Conservation (phyloP, 2,888 invertebrate genomes). For the Drosophila conformis region DNA sequence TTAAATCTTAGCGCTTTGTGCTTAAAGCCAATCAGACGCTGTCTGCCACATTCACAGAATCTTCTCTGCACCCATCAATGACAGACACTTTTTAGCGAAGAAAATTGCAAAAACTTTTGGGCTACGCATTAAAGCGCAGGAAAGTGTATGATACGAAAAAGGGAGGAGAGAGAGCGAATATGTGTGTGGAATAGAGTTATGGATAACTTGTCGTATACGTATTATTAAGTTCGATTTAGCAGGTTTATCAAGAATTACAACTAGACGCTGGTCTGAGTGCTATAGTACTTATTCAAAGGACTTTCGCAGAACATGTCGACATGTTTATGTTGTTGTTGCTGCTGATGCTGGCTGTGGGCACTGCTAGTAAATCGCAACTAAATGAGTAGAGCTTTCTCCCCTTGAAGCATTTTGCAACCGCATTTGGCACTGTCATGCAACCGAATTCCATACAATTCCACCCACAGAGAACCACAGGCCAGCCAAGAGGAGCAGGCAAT, state of each 20-base stretch:
- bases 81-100: conserved; percentile 28
- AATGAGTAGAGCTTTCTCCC: conserved; percentile 48
- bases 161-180: background rate
- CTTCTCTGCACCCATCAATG: conserved; percentile 33
- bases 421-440: conserved; percentile 48
- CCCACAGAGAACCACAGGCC: background rate
- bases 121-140: conserved; percentile 10
- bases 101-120: conserved; percentile 33
- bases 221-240: conserved; percentile 7
- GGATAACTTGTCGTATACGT: conserved; percentile 11
- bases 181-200: conserved; percentile 3
- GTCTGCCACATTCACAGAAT: conserved; percentile 10
- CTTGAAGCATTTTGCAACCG: conserved; percentile 55
- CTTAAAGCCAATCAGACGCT: conserved; percentile 24
- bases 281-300: conserved; percentile 34
- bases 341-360: conserved; percentile 1
- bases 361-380: conserved; percentile 56
- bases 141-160: background rate
- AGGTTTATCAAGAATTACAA: conserved; percentile 33
- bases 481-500: background rate
- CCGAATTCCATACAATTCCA: background rate
- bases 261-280: conserved; percentile 34
- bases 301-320: conserved; percentile 10
- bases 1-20: conserved; percentile 4
- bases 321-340: conserved; percentile 12